A percentile compares a stretch with the other conserved stretches of the same genome.
Evolutionary conservation across 2,113 vertebrate genomes (phyloP).

Genomic region (Tragelaphus buxtoni): DNA sequence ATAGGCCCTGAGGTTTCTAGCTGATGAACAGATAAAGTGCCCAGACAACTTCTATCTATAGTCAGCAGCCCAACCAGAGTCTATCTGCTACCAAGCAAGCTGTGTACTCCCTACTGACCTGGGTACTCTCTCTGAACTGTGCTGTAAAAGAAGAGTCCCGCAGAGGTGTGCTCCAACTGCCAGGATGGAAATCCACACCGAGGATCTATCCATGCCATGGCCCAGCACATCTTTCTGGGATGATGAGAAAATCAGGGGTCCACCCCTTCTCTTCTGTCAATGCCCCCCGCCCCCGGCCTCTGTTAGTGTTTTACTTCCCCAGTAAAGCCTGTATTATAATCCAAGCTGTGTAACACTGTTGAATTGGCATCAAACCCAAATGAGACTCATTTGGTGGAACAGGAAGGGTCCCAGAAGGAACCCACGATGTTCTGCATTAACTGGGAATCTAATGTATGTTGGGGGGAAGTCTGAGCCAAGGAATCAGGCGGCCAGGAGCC

Average conservation of each 20-base stretch:
- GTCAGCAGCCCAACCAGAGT: background rate
- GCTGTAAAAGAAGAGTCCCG: background rate
- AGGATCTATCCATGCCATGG: background rate
- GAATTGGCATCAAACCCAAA: background rate
- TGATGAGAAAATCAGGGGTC: background rate
- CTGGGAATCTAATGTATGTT: too few species aligned
- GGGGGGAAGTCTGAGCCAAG: background rate
- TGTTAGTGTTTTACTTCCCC: background rate
- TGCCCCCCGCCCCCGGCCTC: background rate
- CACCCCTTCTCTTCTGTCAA: background rate
- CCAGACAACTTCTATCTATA: background rate
- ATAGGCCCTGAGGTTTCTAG: background rate
- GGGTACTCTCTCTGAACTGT: background rate
- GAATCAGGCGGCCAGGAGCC: background rate
- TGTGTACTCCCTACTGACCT: background rate
- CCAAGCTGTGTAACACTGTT: background rate
- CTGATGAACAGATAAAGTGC: background rate
- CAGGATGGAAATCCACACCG: background rate
- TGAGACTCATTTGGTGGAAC: background rate
- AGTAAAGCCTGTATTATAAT: background rate
- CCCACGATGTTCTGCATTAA: accelerated
- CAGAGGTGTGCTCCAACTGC: background rate
- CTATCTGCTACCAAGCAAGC: background rate
- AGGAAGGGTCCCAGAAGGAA: background rate
- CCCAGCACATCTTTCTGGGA: background rate